Conservation (phyloP, 2,797 vertebrate genomes). For the Botia almorhae region DNA sequence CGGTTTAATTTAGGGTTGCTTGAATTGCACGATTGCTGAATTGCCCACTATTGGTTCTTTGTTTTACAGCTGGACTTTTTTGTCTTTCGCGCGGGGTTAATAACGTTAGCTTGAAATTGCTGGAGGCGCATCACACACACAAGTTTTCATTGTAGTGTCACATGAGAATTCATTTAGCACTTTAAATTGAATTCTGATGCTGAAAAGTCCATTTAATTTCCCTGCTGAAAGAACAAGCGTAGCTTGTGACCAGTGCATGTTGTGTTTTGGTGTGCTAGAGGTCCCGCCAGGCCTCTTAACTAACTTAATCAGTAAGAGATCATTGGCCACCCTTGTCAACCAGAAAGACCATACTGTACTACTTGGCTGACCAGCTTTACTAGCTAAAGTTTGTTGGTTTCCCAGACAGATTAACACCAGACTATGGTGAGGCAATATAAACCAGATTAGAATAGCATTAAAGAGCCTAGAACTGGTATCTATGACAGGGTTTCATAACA, state of each 20-base stretch:
- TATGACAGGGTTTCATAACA: too few species aligned
- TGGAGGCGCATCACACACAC: background rate
- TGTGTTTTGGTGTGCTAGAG: background rate
- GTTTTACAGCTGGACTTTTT: background rate
- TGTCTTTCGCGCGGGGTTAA: background rate
- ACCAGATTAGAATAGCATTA: too few species aligned
- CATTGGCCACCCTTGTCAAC: too few species aligned
- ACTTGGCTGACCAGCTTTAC: too few species aligned
- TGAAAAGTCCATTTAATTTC: background rate
- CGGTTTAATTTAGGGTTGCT: conserved; percentile 50
- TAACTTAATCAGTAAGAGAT: too few species aligned
- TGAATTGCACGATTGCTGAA: conserved; percentile 46
- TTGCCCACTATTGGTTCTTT: background rate
- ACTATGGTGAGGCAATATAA: too few species aligned
- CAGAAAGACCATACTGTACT: too few species aligned
- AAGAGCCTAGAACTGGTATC: too few species aligned
- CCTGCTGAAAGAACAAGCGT: background rate
- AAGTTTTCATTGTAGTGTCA: conserved; percentile 6
- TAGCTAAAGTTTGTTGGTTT: too few species aligned
- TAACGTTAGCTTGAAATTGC: background rate
- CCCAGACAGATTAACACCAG: too few species aligned
- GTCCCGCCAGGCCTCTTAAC: too few species aligned
- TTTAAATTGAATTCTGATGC: conserved; percentile 5
- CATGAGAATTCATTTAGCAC: conserved; percentile 8
- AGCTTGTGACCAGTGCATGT: background rate